A percentile compares a stretch with the other conserved stretches of the same genome.
Evolutionary conservation across 2,888 invertebrate species (phyloP).

Genomic region (Crossocerus cetratus): DNA sequence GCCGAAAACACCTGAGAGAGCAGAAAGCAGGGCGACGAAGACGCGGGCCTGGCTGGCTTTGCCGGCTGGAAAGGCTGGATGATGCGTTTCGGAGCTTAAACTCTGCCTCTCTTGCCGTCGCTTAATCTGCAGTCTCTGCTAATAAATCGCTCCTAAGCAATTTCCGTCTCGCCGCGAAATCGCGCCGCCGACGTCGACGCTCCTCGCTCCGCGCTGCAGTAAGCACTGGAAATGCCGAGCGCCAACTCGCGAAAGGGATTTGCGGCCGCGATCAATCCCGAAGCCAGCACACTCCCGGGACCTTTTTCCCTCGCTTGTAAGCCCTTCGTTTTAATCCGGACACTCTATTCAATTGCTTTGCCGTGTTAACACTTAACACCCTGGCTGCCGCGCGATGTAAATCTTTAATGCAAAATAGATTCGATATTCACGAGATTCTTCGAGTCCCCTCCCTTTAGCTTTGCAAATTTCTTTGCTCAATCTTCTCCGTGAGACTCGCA

Average conservation of each 20-base stretch:
- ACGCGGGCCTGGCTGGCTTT: neutral
- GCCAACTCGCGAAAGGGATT: neutral
- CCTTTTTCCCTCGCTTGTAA: too few relatives aligned
- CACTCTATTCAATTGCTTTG: too few relatives aligned
- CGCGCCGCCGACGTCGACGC: neutral
- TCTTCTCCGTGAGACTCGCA: too few relatives aligned
- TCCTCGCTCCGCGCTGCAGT: neutral
- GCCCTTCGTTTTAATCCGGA: too few relatives aligned
- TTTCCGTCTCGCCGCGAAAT: slow-evolving; percentile 49
- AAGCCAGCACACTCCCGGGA: neutral
- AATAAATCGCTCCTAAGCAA: slow-evolving; percentile 36
- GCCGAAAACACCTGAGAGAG: slow-evolving; percentile 2
- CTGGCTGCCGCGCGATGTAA: too few relatives aligned
- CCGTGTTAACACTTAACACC: too few relatives aligned
- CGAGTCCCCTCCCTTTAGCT: too few relatives aligned
- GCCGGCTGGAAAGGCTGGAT: neutral
- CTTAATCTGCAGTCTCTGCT: slow-evolving; percentile 12
- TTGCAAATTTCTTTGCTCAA: too few relatives aligned
- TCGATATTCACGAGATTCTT: too few relatives aligned
- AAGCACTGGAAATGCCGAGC: slow-evolving; percentile 1
- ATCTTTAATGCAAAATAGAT: too few relatives aligned
- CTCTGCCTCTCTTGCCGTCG: neutral
- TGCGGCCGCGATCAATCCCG: neutral
- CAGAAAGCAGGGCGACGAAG: slow-evolving; percentile 1
- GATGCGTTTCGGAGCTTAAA: neutral